These are phyloP conservation scores for Heliothis subflexa DNA, from an alignment of 1,140 invertebrate genomes.

Conservation along the genomic window DNA sequence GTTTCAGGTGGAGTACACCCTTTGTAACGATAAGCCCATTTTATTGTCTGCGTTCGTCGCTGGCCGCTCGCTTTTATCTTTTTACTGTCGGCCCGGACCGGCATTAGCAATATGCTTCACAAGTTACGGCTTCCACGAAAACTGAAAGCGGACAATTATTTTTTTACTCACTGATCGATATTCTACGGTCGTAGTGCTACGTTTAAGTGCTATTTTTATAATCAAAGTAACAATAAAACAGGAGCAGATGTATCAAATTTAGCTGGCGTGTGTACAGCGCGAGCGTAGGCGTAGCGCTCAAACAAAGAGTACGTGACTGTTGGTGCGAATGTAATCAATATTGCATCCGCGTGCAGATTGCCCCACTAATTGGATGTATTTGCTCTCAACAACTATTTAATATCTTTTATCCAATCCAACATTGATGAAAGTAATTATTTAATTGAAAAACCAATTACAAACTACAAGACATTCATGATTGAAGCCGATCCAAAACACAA, in stretches of 20 bases:
- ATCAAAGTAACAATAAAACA: conserved; percentile 4
- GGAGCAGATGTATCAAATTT: conserved; percentile 21
- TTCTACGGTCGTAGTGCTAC: background rate
- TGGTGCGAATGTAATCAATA: conserved; percentile 42
- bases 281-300: conserved; percentile 26
- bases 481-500: background rate
- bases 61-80: conserved; percentile 71
- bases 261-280: background rate
- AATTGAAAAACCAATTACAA: background rate
- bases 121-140: conserved; percentile 60
- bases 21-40: conserved; percentile 73
- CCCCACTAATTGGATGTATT: conserved; percentile 9
- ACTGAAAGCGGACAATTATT: conserved; percentile 57
- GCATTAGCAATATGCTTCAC: conserved; percentile 72
- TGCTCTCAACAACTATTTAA: conserved; percentile 21
- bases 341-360: conserved; percentile 37
- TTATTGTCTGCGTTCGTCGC: conserved; percentile 68
- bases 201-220: background rate
- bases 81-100: conserved; percentile 68
- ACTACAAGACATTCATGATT: no score
- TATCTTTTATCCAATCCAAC: conserved; percentile 32
- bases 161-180: conserved; percentile 47
- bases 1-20: conserved; percentile 59
- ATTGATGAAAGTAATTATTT: background rate
- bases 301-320: conserved; percentile 41